Evolutionary conservation across 2,113 vertebrate genomes (phyloP), one percentile per base, ranked within the genome.

Genomic region (Leptosomus discolor): DNA sequence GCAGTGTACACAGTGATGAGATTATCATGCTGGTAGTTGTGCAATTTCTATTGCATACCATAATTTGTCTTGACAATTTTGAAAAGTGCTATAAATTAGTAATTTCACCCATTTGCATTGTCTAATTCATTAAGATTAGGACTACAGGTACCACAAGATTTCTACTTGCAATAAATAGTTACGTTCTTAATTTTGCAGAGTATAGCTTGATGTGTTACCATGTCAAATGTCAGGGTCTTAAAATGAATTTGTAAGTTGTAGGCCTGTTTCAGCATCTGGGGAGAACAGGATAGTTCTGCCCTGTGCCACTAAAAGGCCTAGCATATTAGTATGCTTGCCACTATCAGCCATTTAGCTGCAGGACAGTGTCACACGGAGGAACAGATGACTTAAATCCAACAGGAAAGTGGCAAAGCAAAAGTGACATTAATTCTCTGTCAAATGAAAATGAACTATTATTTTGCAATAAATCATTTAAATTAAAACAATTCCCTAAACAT

Each of bases 361-460:
- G 95, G 92, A 97, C 90, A 95, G 84, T 97, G 96, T 97, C 93
- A 84, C 64, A 91, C 86, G 85, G 84, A 98, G 97, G 93, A 97
- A 97, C 70, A 96, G 95, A 95, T 91, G 78, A 92, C 91, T 96
- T 97, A 73, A 41, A 85, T 95, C 91, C 92, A 97, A 93, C 68
- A 96, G 92, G 95, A 97, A 98, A 93, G 8, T 95, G 92, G 90
- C 74, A 94, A 97, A 97, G 97, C 83, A 85, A 95, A 97, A 96
- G 78, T 96, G 95, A 88, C 93, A 96, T 95, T 95, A 97, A 97
- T 96, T 97, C 93, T 76, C 94, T 94, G 90, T 83, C 95, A 96
- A 94, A 94, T 95, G 54, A 96, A 98, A 96, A 78, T 37, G 15
- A 96, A 79, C 87, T 92, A 85, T 97, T 96, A 92, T 89, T 97